These are phyloP conservation scores for Actinopyga echinites DNA, from an alignment of 53 echinoderm and acorn worm species.

Conservation along the genomic window DNA sequence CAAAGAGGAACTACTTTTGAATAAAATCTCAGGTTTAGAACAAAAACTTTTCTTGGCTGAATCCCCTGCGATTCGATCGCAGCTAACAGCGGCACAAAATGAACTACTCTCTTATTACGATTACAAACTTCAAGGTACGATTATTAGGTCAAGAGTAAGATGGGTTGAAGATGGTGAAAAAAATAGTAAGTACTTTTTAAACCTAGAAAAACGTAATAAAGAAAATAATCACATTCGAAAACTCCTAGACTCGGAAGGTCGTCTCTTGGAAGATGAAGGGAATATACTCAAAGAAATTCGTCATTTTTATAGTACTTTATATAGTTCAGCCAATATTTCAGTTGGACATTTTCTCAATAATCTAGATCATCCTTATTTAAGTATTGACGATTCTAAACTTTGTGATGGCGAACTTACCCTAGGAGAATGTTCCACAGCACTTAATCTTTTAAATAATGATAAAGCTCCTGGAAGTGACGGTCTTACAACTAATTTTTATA, in stretches of 20 bases:
- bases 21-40: background rate
- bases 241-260: background rate
- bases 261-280: background rate
- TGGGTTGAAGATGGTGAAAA: slow-evolving; percentile 16
- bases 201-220: no score
- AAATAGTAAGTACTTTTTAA: background rate
- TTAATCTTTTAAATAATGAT: background rate
- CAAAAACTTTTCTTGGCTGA: background rate
- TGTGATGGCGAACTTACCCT: background rate
- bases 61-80: background rate
- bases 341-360: background rate
- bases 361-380: background rate
- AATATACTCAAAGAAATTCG: background rate
- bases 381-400: no score
- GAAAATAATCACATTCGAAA: background rate
- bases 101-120: background rate
- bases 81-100: background rate
- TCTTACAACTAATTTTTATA: no score
- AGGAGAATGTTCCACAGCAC: background rate
- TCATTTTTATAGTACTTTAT: background rate
- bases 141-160: no score
- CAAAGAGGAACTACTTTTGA: background rate
- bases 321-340: background rate
- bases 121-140: background rate
- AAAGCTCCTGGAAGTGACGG: no score